Evolutionary conservation across 64 coral and sea anemone species (phyloP), one percentile per base, ranked within the genome.

Genomic region (Actinia equina): DNA sequence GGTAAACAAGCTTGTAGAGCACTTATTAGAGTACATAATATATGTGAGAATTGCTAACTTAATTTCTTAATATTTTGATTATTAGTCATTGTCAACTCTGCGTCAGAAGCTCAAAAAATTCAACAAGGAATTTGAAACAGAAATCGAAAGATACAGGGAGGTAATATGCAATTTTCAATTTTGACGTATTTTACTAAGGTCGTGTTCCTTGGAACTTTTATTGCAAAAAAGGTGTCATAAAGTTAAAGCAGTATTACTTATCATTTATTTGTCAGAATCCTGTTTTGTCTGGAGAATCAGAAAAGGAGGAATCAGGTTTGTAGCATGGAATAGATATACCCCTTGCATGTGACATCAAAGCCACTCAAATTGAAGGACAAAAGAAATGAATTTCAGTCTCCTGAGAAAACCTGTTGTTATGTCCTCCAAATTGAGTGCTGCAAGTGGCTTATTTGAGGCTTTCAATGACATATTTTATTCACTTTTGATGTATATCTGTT

Each of bases 71-170:
- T 89, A 63, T 88, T 23, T 18, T 77, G 56, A 27, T n/a, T 22
- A 71, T 77, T 30, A 98, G 93, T 90, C 96, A 77, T 86, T 98
- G 80, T 82, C 96, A 82, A 94, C 96, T 27, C 49, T 98, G 23
- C 87, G 96, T 11, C 96, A 98, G 58, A 98, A 95, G 85, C 82
- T 98, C 19, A 90, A 89, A 80, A 98, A 98, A 80, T 98, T 94
- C 60, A 98, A 95, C 74, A 98, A 92, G 51, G 90, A 94, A 22
- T 98, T 94, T 95, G 96, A 98, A 82, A 82, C 74, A 5, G 81
- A 90, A 20, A 95, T 98, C 62, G 53, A 71, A 11, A 95, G 90
- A 82, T 98, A 89, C 46, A 82, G 96, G n/a, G 96, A 98, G 96
- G 96, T 98, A 83, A 86, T 74, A 67, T 52, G 26, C 8, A 45